Conservation (phyloP, 2,113 vertebrate genomes). For the Vulpes vulpes region DNA sequence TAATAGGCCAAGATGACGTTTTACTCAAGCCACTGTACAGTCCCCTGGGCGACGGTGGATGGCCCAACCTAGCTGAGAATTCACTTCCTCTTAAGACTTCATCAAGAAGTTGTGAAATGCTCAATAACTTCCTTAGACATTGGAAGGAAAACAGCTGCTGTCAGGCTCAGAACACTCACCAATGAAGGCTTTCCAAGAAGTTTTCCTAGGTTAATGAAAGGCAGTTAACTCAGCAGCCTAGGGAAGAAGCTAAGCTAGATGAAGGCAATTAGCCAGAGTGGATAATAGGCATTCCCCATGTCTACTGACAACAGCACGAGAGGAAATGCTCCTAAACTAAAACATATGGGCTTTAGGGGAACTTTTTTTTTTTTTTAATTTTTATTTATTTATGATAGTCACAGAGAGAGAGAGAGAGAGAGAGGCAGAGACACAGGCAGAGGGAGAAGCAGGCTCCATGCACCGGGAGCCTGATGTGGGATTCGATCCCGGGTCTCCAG, state of each 20-base stretch:
- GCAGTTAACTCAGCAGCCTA: conserved; percentile 51
- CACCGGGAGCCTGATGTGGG: too few species aligned
- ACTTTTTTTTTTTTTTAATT: too few species aligned
- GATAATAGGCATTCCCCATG: conserved; percentile 25
- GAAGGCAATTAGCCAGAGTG: conserved; percentile 46
- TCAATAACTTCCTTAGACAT: conserved; percentile 82
- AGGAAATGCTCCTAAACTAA: conserved; percentile 15
- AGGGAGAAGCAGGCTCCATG: too few species aligned
- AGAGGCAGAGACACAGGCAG: too few species aligned
- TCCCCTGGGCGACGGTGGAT: conserved; percentile 74
- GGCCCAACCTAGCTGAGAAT: conserved; percentile 72
- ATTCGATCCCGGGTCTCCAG: too few species aligned
- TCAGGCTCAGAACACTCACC: conserved; percentile 59
- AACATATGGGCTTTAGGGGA: not conserved
- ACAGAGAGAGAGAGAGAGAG: too few species aligned
- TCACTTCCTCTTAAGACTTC: conserved; percentile 79
- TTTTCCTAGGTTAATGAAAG: conserved; percentile 77
- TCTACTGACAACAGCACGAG: not conserved
- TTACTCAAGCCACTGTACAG: conserved; percentile 67
- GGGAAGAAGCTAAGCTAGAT: conserved; percentile 64
- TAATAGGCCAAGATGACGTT: conserved; percentile 68
- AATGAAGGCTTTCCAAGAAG: conserved; percentile 73
- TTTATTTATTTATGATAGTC: too few species aligned
- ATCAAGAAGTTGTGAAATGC: conserved; percentile 80
- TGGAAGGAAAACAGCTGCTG: conserved; percentile 68